Percentiles rank a stretch among this genome's conserved stretches.
Conservation (phyloP, 1,140 invertebrate species). For the Drosophila nebulosa region DNA sequence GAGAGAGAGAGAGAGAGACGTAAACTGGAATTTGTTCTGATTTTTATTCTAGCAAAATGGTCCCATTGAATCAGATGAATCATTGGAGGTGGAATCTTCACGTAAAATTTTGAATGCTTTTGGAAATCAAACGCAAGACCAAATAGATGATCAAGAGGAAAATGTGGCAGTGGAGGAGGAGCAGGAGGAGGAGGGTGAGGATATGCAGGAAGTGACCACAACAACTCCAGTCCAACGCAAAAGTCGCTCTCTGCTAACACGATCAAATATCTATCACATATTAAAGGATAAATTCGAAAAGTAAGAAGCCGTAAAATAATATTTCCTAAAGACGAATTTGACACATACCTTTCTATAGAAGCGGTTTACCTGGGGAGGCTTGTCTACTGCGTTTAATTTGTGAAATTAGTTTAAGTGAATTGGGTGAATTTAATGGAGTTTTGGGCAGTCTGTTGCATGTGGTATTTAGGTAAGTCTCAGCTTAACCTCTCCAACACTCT, state of each 20-base stretch:
- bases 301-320: slow-evolving; percentile 2
- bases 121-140: not conserved
- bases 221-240: slow-evolving; percentile 6
- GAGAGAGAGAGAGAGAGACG: not conserved
- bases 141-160: not conserved
- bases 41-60: slow-evolving; percentile 55
- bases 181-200: not conserved
- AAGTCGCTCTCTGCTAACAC: slow-evolving; percentile 45
- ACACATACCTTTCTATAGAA: slow-evolving; percentile 21
- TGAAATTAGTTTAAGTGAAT: slow-evolving; percentile 53
- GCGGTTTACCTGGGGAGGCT: slow-evolving; percentile 61
- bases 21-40: not conserved
- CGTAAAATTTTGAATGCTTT: slow-evolving; percentile 21
- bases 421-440: slow-evolving; percentile 67
- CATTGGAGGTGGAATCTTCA: slow-evolving; percentile 15
- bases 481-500: too few relatives aligned
- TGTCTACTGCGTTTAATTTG: slow-evolving; percentile 74
- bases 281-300: slow-evolving; percentile 63
- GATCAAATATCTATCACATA: slow-evolving; percentile 68
- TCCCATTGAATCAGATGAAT: slow-evolving; percentile 56
- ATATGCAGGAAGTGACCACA: not conserved
- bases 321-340: too few relatives aligned
- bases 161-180: not conserved
- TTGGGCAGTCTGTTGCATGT: slow-evolving; percentile 70
- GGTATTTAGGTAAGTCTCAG: slow-evolving; percentile 46